Percentiles rank a stretch among this genome's conserved stretches.
Conservation (phyloP, 2,113 vertebrate genomes). For the Halichoeres trimaculatus region DNA sequence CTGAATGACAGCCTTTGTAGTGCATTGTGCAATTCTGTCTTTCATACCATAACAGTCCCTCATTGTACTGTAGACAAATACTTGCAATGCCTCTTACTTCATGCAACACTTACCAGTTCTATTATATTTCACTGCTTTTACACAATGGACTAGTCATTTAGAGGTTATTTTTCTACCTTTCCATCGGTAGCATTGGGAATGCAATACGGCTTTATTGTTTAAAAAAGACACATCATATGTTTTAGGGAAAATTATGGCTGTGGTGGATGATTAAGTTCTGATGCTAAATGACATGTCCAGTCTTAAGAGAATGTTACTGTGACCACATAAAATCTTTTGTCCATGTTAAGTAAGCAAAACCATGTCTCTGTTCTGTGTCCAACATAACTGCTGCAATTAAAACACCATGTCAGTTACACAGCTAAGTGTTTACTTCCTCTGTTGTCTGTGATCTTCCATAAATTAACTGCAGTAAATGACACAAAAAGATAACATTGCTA, state of each 20-base stretch:
- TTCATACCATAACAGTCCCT: constrained; percentile 16
- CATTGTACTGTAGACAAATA: constrained; percentile 5
- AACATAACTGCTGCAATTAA: constrained; percentile 61
- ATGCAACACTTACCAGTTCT: background rate
- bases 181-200: background rate
- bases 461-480: background rate
- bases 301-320: constrained; percentile 26
- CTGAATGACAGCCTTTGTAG: background rate
- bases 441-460: background rate
- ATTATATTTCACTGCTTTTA: constrained; percentile 9
- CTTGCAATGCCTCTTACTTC: constrained; percentile 15
- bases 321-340: constrained; percentile 23
- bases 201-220: background rate
- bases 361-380: constrained; percentile 47
- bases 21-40: background rate
- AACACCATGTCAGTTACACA: constrained; percentile 49
- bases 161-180: background rate
- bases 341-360: constrained; percentile 15
- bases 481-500: too few relatives aligned
- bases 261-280: background rate
- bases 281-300: constrained; percentile 6
- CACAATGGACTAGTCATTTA: background rate
- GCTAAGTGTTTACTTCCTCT: background rate
- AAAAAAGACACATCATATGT: background rate
- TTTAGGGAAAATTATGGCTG: background rate